phyloP scores from a whole-genome alignment of 2,797 vertebrate genomes.

The Loris lydekkerianus region DNA sequence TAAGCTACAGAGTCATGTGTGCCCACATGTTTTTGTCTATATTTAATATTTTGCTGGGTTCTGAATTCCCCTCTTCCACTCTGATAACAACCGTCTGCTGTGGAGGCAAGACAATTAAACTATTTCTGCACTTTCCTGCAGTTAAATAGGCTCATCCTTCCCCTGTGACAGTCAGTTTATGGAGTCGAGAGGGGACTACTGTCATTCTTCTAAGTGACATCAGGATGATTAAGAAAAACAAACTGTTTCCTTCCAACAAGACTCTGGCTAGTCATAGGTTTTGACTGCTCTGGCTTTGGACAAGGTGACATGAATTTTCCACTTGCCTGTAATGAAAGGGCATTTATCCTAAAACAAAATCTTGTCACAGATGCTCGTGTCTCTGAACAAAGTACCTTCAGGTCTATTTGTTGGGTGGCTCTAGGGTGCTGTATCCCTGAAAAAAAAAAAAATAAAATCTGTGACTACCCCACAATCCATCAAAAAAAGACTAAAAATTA shows the following conservation, averaged over 20 bases:
- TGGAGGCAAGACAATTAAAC: conserved; percentile 64
- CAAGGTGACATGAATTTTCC: conserved; percentile 50
- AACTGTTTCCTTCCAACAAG: conserved; percentile 30
- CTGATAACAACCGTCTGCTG: conserved; percentile 45
- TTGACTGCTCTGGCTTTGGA: conserved; percentile 6
- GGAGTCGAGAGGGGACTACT: background rate
- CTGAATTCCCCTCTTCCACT: conserved; percentile 58
- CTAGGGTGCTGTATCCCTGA: too few relatives aligned
- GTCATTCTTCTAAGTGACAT: background rate
- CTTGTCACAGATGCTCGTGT: background rate
- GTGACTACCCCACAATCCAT: background rate
- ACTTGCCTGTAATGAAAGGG: background rate
- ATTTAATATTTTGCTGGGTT: conserved; percentile 77
- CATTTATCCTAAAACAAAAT: conserved; percentile 62
- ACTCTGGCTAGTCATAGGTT: background rate
- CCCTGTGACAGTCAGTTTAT: conserved; percentile 45
- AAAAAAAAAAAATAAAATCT: background rate
- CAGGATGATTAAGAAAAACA: conserved; percentile 61
- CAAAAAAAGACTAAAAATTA: background rate
- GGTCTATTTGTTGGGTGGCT: background rate
- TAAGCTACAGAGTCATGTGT: conserved; percentile 66
- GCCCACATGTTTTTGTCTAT: conserved; percentile 73
- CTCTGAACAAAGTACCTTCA: conserved; percentile 3
- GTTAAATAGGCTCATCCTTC: conserved; percentile 64
- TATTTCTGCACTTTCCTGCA: background rate